Conservation (phyloP, 2,797 vertebrate genomes). For the Limosa lapponica region DNA sequence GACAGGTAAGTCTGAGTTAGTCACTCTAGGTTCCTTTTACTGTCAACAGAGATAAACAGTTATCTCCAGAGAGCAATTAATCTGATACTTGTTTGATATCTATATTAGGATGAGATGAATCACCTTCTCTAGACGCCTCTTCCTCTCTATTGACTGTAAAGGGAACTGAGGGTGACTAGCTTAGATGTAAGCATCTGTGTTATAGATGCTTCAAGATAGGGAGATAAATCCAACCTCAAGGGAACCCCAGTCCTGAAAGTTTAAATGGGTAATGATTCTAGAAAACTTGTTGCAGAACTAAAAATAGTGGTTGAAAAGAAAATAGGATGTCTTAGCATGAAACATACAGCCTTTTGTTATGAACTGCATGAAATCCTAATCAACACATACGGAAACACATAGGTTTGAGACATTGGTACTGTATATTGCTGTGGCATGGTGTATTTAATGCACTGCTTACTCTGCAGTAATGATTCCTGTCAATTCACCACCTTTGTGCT, state of each 20-base stretch:
- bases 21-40: conserved; percentile 45
- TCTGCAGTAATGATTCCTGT: not conserved
- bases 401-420: not conserved
- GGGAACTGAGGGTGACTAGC: not conserved
- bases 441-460: not conserved
- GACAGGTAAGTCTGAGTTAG: conserved; percentile 40
- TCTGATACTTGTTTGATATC: conserved; percentile 34
- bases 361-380: not conserved
- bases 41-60: conserved; percentile 54
- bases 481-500: not conserved
- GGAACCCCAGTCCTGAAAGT: not conserved
- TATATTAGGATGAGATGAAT: conserved; percentile 39
- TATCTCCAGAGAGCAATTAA: conserved; percentile 53
- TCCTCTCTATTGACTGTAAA: not conserved
- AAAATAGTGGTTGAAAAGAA: not conserved
- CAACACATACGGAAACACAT: not conserved
- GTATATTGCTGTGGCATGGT: not conserved
- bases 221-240: conserved; percentile 13
- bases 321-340: not conserved
- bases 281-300: not conserved
- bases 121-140: not conserved
- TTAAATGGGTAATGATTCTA: not conserved
- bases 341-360: not conserved
- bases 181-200: not conserved
- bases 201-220: not conserved